These are phyloP conservation scores for Perccottus glenii DNA, from an alignment of 2,113 vertebrate genomes.

Conservation along the genomic window DNA sequence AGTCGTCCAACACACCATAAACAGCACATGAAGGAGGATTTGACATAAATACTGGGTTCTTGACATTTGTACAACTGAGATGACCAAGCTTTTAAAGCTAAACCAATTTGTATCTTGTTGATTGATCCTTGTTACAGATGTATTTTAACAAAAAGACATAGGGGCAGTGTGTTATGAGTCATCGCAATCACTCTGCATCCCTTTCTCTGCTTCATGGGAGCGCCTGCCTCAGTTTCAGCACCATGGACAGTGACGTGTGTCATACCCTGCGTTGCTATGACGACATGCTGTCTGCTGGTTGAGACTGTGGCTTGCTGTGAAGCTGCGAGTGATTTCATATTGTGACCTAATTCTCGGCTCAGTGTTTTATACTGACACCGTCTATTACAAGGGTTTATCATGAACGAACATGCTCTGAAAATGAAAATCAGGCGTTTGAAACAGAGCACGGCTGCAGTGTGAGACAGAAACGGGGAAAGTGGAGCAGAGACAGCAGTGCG, in stretches of 20 bases:
- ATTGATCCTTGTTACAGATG: neutral
- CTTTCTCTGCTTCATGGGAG: constrained; percentile 17
- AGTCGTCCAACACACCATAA: constrained; percentile 21
- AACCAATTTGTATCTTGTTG: neutral
- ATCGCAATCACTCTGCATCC: constrained; percentile 24
- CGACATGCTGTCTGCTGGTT: constrained; percentile 52
- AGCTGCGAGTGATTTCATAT: constrained; percentile 49
- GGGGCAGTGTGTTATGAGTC: constrained; percentile 20
- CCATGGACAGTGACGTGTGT: constrained; percentile 53
- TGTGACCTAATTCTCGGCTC: constrained; percentile 5
- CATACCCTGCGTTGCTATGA: constrained; percentile 69
- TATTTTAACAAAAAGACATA: neutral
- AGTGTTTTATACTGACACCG: neutral
- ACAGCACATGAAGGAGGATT: neutral
- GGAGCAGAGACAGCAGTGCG: constrained; percentile 42
- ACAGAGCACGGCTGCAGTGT: neutral
- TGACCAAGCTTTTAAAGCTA: too few species aligned
- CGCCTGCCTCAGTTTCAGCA: constrained; percentile 52
- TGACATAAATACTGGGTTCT: too few species aligned
- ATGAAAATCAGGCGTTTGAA: neutral
- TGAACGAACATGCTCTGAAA: neutral
- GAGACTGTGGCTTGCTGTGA: constrained; percentile 35
- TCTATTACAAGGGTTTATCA: neutral
- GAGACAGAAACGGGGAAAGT: constrained; percentile 1
- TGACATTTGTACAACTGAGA: too few species aligned